Conservation (phyloP, 1,140 invertebrate genomes). For the Tetramorium parvispinum region DNA sequence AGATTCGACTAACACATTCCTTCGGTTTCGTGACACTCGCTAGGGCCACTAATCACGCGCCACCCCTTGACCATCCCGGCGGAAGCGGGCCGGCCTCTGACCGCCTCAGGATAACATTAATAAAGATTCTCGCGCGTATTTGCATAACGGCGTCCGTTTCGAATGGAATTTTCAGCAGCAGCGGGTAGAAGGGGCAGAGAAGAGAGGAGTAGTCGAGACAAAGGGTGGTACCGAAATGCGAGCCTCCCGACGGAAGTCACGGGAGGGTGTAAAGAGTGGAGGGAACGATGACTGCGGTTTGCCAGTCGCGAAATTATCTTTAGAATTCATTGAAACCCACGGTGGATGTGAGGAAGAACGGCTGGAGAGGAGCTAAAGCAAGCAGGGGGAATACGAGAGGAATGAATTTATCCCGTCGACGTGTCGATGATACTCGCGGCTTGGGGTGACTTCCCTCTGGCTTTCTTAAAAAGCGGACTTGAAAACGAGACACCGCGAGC, state of each 20-base stretch:
- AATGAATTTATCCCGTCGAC: conserved; percentile 30
- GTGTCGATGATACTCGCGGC: conserved; percentile 63
- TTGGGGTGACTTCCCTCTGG: background rate
- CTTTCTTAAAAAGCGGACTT: background rate
- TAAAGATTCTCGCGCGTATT: conserved; percentile 74
- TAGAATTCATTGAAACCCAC: conserved; percentile 79
- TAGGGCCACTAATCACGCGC: conserved; percentile 27
- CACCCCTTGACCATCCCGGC: conserved; percentile 20
- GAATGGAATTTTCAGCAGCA: conserved; percentile 65
- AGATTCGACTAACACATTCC: conserved; percentile 35
- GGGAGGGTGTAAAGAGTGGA: conserved; percentile 5
- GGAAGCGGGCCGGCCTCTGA: conserved; percentile 15
- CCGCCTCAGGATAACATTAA: conserved; percentile 73
- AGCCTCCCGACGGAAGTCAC: conserved; percentile 17
- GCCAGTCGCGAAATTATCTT: conserved; percentile 75
- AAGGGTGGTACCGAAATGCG: conserved; percentile 46
- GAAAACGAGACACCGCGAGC: background rate
- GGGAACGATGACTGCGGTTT: conserved; percentile 7
- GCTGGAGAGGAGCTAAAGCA: background rate
- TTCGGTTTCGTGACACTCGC: conserved; percentile 58
- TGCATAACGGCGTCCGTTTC: conserved; percentile 75
- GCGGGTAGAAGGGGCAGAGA: background rate
- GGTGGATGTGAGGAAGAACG: conserved; percentile 46
- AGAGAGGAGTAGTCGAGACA: conserved; percentile 23
- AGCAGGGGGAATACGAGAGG: background rate